phyloP scores from a whole-genome alignment of 2,888 invertebrate species.

The Coecobrya sp. region DNA sequence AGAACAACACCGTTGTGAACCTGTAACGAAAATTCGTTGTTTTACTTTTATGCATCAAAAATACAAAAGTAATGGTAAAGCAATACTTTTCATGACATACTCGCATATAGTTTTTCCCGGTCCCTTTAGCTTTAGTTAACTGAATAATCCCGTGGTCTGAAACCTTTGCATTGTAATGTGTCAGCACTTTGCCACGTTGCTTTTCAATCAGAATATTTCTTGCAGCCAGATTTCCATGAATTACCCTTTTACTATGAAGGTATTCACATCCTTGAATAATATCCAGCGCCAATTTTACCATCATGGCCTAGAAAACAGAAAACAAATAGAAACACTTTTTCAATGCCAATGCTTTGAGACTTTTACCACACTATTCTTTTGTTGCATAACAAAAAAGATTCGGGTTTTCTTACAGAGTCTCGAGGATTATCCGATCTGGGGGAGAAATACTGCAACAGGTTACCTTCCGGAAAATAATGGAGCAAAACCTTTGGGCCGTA shows the following conservation, averaged over 20 bases:
- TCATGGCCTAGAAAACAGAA: conserved; percentile 51
- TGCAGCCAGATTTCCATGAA: conserved; percentile 82
- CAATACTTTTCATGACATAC: conserved; percentile 1
- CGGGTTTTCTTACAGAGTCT: conserved; percentile 56
- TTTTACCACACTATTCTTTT: too few relatives aligned
- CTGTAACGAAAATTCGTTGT: conserved; percentile 9
- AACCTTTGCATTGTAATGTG: conserved; percentile 77
- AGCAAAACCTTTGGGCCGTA: conserved; percentile 72
- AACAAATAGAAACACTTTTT: not conserved
- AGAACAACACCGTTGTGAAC: conserved; percentile 48
- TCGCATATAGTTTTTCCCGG: conserved; percentile 71
- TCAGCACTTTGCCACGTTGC: conserved; percentile 4
- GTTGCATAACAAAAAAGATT: not conserved
- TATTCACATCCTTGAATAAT: conserved; percentile 77
- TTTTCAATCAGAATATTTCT: conserved; percentile 79
- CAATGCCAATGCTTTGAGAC: too few relatives aligned
- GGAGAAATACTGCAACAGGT: conserved; percentile 69
- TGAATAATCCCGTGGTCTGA: conserved; percentile 79
- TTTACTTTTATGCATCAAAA: not conserved
- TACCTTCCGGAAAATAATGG: conserved; percentile 66
- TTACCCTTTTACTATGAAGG: conserved; percentile 72
- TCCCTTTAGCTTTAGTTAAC: conserved; percentile 61
- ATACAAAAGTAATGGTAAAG: not conserved
- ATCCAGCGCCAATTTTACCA: conserved; percentile 76
- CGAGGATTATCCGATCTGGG: conserved; percentile 4